Evolutionary conservation across 2,113 vertebrate genomes (phyloP).

Genomic region (Pollimyrus isidori): DNA sequence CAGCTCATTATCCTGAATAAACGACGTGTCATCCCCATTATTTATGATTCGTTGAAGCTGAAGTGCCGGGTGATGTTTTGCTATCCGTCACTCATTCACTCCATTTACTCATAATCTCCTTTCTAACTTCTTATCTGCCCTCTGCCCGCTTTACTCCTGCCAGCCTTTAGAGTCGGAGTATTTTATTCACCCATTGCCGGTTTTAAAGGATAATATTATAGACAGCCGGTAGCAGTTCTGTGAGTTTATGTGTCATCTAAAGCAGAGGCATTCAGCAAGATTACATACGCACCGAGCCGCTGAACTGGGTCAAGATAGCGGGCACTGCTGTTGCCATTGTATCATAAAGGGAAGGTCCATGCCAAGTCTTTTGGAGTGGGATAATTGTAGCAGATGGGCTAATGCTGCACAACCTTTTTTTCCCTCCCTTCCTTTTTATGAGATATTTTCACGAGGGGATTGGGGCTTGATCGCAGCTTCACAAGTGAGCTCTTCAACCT

Average conservation of each 20-base stretch:
- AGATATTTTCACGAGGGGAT: conserved; percentile 39
- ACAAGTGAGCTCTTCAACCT: conserved; percentile 32
- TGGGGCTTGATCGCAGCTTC: conserved; percentile 38
- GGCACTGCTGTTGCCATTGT: conserved; percentile 56
- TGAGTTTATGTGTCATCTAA: conserved; percentile 73
- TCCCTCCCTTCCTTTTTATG: conserved; percentile 32
- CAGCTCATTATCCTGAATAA: conserved; percentile 82
- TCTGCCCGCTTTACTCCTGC: conserved; percentile 64
- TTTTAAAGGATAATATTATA: conserved; percentile 81
- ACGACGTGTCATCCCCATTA: conserved; percentile 82
- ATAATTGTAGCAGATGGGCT: conserved; percentile 71
- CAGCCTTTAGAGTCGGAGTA: conserved; percentile 61
- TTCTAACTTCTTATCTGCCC: conserved; percentile 78
- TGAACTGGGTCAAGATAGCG: conserved; percentile 64
- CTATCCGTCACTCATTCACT: conserved; percentile 71
- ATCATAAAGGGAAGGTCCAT: conserved; percentile 49
- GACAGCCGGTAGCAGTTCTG: conserved; percentile 74
- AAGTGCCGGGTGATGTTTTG: conserved; percentile 74
- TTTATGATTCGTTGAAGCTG: conserved; percentile 78
- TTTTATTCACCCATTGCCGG: conserved; percentile 46
- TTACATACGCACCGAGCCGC: conserved; percentile 60
- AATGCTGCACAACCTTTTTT: conserved; percentile 34
- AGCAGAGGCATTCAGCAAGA: conserved; percentile 73
- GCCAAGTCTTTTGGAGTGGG: conserved; percentile 57
- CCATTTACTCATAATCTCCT: conserved; percentile 83